Conservation (phyloP, 2,797 vertebrate species). For the Microtus obscurus region DNA sequence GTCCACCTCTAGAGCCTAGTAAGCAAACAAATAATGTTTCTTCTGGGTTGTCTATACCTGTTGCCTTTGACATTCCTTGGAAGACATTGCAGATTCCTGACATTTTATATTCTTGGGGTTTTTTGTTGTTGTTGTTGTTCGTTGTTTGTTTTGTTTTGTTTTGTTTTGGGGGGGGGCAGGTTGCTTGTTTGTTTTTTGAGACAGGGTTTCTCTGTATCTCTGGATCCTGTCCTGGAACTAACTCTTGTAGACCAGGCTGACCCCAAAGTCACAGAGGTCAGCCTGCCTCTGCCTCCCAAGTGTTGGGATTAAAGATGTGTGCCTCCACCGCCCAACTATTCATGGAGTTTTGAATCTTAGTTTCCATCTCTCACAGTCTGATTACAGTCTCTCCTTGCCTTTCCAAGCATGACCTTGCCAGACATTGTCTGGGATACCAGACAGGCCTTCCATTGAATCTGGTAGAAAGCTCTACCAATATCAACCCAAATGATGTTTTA, state of each 20-base stretch:
- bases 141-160: too few species aligned
- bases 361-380: background rate
- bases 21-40: background rate
- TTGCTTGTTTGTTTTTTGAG: too few species aligned
- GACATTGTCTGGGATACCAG: background rate
- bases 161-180: too few species aligned
- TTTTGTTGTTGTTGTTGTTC: too few species aligned
- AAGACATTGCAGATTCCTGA: background rate
- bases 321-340: background rate
- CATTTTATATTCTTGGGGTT: background rate
- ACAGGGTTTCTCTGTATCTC: too few species aligned
- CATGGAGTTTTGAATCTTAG: background rate
- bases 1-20: background rate
- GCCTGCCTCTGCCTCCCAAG: too few species aligned
- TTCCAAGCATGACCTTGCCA: background rate
- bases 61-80: background rate
- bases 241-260: too few species aligned
- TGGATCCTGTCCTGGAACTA: too few species aligned
- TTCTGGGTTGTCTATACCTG: background rate
- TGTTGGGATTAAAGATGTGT: too few species aligned
- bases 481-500: background rate
- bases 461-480: background rate
- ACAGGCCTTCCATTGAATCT: background rate
- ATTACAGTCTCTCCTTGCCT: background rate
- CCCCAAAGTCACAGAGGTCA: too few species aligned